Evolutionary conservation across 2,888 invertebrate species (phyloP), one percentile per base, ranked within the genome.

Genomic region (Anagyrus pseudococci): DNA sequence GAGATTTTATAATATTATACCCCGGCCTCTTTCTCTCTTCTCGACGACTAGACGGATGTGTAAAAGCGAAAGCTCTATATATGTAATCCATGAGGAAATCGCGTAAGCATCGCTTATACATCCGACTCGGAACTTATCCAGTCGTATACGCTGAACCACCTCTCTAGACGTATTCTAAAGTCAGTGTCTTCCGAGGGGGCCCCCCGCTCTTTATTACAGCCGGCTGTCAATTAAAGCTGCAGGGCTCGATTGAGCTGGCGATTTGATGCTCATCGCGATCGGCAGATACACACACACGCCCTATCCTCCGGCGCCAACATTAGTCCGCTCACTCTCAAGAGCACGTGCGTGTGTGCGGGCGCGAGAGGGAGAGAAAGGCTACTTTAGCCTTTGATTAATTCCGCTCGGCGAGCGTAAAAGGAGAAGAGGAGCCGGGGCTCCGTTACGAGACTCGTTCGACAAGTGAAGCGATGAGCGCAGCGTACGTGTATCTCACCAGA

Each of bases 321-420:
- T 49, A 43, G 26, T n/a, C 50, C 20, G 43, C 19, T 22, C 58
- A 40, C 37, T 23, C 23, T 23, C n/a, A n/a, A n/a, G n/a, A n/a
- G n/a, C n/a, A n/a, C n/a, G n/a, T n/a, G n/a, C n/a, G n/a, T n/a
- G n/a, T n/a, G 29, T 7, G 29, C 4, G 29, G 10, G 10, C 10
- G 29, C 29, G 29, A 29, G 10, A 29, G 29, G 10, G 29, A 29
- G 29, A 29, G 29, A 29, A 29, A 58, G 62, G 58, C 67, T 67
- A 67, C 71, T 67, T 70, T 68, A 62, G 68, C 70, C 17, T 72
- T 72, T 74, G 74, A 74, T 76, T 76, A 75, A 76, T 75, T 75
- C 74, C 70, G 68, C 60, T 66, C 64, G 65, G 60, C 50, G 66
- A 64, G 60, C 56, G 68, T 65, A 70, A 7, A 52, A 22, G 15